A percentile compares a stretch with the other conserved stretches of the same genome.
phyloP scores from a whole-genome alignment of 1,140 invertebrate genomes.

The Heliconius melpomene region DNA sequence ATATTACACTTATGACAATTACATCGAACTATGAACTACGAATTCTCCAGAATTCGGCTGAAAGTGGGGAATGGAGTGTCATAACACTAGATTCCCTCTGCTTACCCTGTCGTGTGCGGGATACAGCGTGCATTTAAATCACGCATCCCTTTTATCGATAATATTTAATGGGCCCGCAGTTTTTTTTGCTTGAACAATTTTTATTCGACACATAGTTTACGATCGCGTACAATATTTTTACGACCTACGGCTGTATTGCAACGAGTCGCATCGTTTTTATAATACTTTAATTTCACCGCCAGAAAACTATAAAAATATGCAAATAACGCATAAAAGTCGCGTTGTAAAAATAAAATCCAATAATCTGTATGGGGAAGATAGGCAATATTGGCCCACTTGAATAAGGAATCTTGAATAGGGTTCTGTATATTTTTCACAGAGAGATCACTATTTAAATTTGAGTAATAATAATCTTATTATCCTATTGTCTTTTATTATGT shows the following conservation, averaged over 20 bases:
- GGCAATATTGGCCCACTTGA: neutral
- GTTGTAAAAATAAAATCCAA: slow-evolving; percentile 36
- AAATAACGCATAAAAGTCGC: slow-evolving; percentile 69
- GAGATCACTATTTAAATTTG: neutral
- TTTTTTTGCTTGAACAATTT: slow-evolving; percentile 67
- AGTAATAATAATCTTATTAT: too few relatives aligned
- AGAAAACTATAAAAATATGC: slow-evolving; percentile 77
- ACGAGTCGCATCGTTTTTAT: slow-evolving; percentile 69
- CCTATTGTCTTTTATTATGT: neutral
- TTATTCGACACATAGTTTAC: slow-evolving; percentile 68
- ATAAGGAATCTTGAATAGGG: neutral
- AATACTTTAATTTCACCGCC: slow-evolving; percentile 78
- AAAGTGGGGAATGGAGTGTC: too few relatives aligned
- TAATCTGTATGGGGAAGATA: slow-evolving; percentile 29
- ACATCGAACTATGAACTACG: too few relatives aligned
- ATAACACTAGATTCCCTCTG: too few relatives aligned
- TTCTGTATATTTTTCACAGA: neutral
- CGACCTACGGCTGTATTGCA: slow-evolving; percentile 65
- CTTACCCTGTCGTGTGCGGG: too few relatives aligned
- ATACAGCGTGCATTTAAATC: slow-evolving; percentile 39
- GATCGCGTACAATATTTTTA: slow-evolving; percentile 73
- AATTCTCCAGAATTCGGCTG: too few relatives aligned
- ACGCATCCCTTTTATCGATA: slow-evolving; percentile 45
- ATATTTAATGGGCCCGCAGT: slow-evolving; percentile 56
- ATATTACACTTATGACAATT: too few relatives aligned